A percentile compares a stretch with the other conserved stretches of the same genome.
phyloP scores from a whole-genome alignment of 2,797 vertebrate genomes.

The Syncerus caffer region DNA sequence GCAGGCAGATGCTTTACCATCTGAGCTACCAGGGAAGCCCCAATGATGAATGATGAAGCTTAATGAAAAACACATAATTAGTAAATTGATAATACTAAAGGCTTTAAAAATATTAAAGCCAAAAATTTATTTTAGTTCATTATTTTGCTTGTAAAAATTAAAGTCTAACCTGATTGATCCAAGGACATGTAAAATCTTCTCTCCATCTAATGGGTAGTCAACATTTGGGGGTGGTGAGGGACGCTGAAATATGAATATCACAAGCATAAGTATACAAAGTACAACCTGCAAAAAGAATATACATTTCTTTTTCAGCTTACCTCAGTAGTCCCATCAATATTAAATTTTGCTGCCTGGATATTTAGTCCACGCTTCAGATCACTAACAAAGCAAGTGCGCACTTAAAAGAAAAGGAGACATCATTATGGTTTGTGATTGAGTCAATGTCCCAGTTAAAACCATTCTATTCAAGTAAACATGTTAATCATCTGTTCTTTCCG shows the following conservation, averaged over 20 bases:
- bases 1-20: not conserved
- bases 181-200: slow-evolving; percentile 95
- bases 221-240: slow-evolving; percentile 93
- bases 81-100: not conserved
- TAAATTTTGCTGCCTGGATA: slow-evolving; percentile 97
- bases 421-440: not conserved
- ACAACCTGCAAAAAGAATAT: not conserved
- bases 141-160: slow-evolving; percentile 35
- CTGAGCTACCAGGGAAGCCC: not conserved
- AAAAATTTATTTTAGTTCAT: slow-evolving; percentile 9
- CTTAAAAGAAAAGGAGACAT: slow-evolving; percentile 73
- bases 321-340: slow-evolving; percentile 92
- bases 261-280: not conserved
- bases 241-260: slow-evolving; percentile 83
- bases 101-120: not conserved
- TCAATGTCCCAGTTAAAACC: not conserved
- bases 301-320: slow-evolving; percentile 79
- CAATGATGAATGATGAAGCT: not conserved
- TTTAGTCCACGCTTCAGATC: slow-evolving; percentile 94
- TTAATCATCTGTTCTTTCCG: not conserved
- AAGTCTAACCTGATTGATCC: slow-evolving; percentile 92
- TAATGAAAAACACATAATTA: slow-evolving; percentile 25
- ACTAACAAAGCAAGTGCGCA: slow-evolving; percentile 95
- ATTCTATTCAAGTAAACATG: not conserved
- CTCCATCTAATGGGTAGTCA: slow-evolving; percentile 96